Evolutionary conservation across 1,140 invertebrate genomes (phyloP), one percentile per base, ranked within the genome.

Genomic region (Ooceraea biroi): DNA sequence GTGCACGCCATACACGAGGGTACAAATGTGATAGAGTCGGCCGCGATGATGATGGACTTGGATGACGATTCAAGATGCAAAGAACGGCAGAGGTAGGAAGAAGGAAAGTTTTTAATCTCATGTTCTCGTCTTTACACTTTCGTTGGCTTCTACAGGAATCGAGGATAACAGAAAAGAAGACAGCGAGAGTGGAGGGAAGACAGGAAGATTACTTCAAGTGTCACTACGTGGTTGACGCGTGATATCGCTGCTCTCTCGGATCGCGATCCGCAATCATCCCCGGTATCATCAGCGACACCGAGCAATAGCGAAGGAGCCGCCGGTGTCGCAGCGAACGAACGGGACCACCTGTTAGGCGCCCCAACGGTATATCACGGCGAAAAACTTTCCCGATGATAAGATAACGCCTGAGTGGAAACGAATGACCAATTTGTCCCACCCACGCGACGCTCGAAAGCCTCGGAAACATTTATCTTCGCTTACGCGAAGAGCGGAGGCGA

Each of bases 201-300:
- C 36, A 7, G 46, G 58, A 36, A 71, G 36, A 46, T 52, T 69
- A 63, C 58, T 60, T 25, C 30, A 10, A 83, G n/a, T 12, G 36
- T 27, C 22, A 83, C 83, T 90, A 91, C 89, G 91, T 91, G 89
- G 73, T 60, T 86, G n/a, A 90, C 90, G 90, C 90, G 86, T 91
- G 91, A 80, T 84, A 85, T 48, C 41, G 17, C 66, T 14, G 17
- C 66, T 14, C 12, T 46, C 30, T 19, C 61, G 44, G 30, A 14
- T 46, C 14, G 57, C 69, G 17, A 12, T 44, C 25, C 27, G 10
- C 22, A 17, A 82, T 82, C 25, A 82, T 73, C 17, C n/a, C 48
- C 27, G 50, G 11, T 3, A 22, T 80, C 76, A 71, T 71, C 69
- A 80, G 41, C 65, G 52, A 12, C 22, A 10, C 50, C 60, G 25